A percentile compares a stretch with the other conserved stretches of the same genome.
phyloP scores from a whole-genome alignment of 2,797 vertebrate genomes.

The Meda fulgida region DNA sequence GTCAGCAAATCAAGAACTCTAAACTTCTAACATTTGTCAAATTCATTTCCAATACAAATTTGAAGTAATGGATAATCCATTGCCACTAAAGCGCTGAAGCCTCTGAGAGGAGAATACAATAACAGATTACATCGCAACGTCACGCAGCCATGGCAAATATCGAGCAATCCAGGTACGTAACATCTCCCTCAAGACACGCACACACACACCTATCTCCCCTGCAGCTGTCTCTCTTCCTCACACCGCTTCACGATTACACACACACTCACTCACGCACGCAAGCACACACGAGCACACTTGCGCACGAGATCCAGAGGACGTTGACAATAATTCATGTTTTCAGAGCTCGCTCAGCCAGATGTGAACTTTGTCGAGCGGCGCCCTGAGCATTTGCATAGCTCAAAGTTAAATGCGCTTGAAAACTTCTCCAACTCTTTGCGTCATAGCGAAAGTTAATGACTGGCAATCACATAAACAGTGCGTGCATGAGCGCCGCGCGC shows the following conservation, averaged over 20 bases:
- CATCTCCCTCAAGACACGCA: constrained; percentile 63
- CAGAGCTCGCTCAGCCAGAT: constrained; percentile 67
- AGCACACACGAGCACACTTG: constrained; percentile 34
- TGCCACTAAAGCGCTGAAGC: constrained; percentile 40
- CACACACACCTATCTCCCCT: constrained; percentile 52
- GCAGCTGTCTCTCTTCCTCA: constrained; percentile 64
- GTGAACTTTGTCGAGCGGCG: constrained; percentile 52
- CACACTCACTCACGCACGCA: constrained; percentile 49
- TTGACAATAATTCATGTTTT: constrained; percentile 70
- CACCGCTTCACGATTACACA: constrained; percentile 28
- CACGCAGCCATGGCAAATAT: constrained; percentile 58
- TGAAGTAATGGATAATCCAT: constrained; percentile 23
- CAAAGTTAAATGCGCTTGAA: constrained; percentile 50
- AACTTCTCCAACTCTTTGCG: constrained; percentile 53
- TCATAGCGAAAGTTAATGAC: constrained; percentile 55
- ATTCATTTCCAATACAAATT: not conserved
- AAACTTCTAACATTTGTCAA: constrained; percentile 8
- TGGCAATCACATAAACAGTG: constrained; percentile 59
- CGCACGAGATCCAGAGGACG: constrained; percentile 62
- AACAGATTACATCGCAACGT: constrained; percentile 55
- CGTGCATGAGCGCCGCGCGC: constrained; percentile 57
- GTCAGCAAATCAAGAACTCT: too few relatives aligned
- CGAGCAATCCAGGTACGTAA: constrained; percentile 69
- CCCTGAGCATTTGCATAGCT: not conserved
- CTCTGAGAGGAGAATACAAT: constrained; percentile 10